Evolutionary conservation across 2,113 vertebrate genomes (phyloP), one percentile per base, ranked within the genome.

Genomic region (Gobio gobio): DNA sequence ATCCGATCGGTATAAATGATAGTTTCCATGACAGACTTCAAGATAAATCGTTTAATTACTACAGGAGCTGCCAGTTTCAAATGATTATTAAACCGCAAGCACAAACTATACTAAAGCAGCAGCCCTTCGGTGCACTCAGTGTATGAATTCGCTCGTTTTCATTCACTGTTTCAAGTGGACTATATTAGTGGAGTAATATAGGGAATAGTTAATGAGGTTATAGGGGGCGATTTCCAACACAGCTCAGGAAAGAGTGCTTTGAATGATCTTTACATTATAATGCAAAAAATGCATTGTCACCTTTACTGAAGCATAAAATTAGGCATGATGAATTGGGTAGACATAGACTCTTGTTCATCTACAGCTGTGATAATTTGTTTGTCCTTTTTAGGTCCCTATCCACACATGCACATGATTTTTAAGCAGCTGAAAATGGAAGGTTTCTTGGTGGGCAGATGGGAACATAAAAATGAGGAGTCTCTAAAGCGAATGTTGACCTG

Each of bases 351-450:
- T 22, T 20, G 4, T 77, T 22, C 13, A 26, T n/a, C 7, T 78
- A 70, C 6, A 58, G 56, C 24, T 45, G 24, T 47, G 10, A 22
- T 43, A 20, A 56, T 29, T 7, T 70, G 13, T 76, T 26, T 88
- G 1, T 63, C 5, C 79, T 3, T 64, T n/a, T 74, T 78, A 97
- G 96, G 95, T 13, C 86, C 88, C 77, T 95, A 89, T 0, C 1
- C 91, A 22, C 94, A 91, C 47, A 0, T 87, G 7, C n/a, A 29
- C 1, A 56, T 96, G 78, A 79, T 97, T 83, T 86, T 91, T 51
- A 91, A 94, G 10, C 79, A 96, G 9, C 90, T 97, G 82, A 86
- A 0, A 1, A 95, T 96, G 91, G 92, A 96, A 90, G 95, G 94
- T 22, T 96, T 97, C 88, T 0, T 95, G 0, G 87, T 91, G 8